Base-by-base conservation (phyloP, 2,113 vertebrate species). In the Scortum barcoo region DNA sequence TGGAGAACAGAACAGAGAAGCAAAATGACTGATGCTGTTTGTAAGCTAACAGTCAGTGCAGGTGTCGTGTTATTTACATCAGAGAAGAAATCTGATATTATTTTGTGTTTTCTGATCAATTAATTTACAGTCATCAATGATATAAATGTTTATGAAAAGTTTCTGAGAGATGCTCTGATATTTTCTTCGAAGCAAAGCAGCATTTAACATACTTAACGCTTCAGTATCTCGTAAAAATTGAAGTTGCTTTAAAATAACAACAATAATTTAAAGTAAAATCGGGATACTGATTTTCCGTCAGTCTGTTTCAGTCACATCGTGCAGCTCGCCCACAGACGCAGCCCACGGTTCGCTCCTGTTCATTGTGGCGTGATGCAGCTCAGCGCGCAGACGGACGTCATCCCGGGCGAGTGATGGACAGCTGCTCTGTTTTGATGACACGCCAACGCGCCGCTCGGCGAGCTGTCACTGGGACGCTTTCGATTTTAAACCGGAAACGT, bases 351-450 rank as follows among this genome's bases (percentile, higher is more conserved):
- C 11, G 14, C 24, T 12, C 58, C 6, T 46, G 70, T 26, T 68
- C 20, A 24, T 50, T 65, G 68, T 66, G 7, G 16, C 24, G 38
- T 24, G 57, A 28, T 50, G 70, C 19, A 66, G 67, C 77, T 74
- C 56, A 40, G 36, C 46, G 2, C 12, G 66, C 53, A 84, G 71
- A 51, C 69, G 1, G 61, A 72, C 83, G 78, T 91, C 83, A 91
- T 28, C 53, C 30, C 50, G 5, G 62, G 46, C 54, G 17, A 61
- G n/a, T 58, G 84, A 83, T 76, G 90, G 88, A 89, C 84, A 85
- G 36, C 84, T 44, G 42, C 57, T 86, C 48, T 50, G 10, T 71
- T 63, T 56, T 44, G 66, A 72, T 16, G n/a, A 57, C 60, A 71
- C 84, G 12, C 67, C 66, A 1, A 84, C 80, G 77, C 84, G 53